Evolutionary conservation across 2,797 vertebrate genomes (phyloP), one percentile per base, ranked within the genome.

Genomic region (Oreochromis grahami): DNA sequence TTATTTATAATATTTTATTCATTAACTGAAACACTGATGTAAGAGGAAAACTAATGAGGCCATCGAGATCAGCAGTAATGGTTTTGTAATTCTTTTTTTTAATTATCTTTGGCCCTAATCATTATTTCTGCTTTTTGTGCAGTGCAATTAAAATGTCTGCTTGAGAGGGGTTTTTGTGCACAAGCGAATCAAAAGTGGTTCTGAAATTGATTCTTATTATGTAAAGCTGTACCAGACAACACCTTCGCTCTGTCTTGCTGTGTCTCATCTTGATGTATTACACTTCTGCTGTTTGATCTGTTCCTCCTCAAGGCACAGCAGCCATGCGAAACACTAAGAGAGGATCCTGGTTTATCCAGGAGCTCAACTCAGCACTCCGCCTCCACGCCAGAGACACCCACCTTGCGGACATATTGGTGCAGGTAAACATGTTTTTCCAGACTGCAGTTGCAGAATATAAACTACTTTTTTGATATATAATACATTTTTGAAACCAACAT

Each of bases 251-350:
- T 52, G 77, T 78, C 2, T 70, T 56, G 14, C 43, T 50, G 12
- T 21, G 29, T 84, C 51, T 82, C 32, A 41, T 84, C 50, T 38
- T 10, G 9, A 24, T 56, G 24, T 86, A 72, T 85, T 86, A 86
- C 87, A 77, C 70, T 45, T 81, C 52, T 77, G 32, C 60, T 78
- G 38, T 78, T 85, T 80, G 13, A 68, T 76, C 34, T 79, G 29
- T 89, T 58, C 19, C 8, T 84, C 53, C 74, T 63, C 19, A 92
- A 99, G 98, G 98, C 89, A 98, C 98, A 0, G 98, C 97, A 0
- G 98, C 98, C 82, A 98, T 99, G 97, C 95, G 98, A 11, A 99
- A 99, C 95, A 99, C 98, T 86, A 99, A 98, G 84, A 97, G 96
- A 77, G 98, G 98, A 1, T 99, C 98, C 76, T 99, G 98, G 98